Evolutionary conservation across 2,888 invertebrate genomes (phyloP).

Genomic region (Clunio marinus): DNA sequence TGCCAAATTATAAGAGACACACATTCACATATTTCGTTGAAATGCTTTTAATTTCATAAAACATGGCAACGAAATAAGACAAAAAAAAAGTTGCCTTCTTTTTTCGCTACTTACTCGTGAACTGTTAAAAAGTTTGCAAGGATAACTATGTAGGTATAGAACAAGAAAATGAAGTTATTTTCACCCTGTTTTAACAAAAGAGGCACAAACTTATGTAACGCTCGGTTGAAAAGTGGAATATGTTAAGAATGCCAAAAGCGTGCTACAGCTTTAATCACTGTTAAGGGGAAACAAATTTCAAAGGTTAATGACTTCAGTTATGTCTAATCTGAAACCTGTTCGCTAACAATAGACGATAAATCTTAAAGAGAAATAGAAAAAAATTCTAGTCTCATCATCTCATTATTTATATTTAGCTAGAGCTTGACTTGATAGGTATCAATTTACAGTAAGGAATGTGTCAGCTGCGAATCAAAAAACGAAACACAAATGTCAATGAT

Average conservation of each 20-base stretch:
- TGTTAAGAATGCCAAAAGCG: background rate
- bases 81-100: too few species aligned
- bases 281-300: too few species aligned
- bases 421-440: slow-evolving; percentile 4
- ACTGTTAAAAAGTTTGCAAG: too few species aligned
- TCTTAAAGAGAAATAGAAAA: too few species aligned
- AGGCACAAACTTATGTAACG: background rate
- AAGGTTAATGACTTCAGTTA: background rate
- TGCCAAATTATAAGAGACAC: background rate
- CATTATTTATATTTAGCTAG: background rate
- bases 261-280: too few species aligned
- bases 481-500: background rate
- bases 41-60: too few species aligned
- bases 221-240: background rate
- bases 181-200: background rate
- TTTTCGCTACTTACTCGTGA: too few species aligned
- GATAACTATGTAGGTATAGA: too few species aligned
- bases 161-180: background rate
- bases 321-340: background rate
- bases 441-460: background rate
- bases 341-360: background rate
- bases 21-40: too few species aligned
- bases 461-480: background rate
- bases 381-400: background rate
- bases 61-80: too few species aligned